These are phyloP conservation scores for Pedetes capensis DNA, from an alignment of 2,113 vertebrate species.

Conservation along the genomic window DNA sequence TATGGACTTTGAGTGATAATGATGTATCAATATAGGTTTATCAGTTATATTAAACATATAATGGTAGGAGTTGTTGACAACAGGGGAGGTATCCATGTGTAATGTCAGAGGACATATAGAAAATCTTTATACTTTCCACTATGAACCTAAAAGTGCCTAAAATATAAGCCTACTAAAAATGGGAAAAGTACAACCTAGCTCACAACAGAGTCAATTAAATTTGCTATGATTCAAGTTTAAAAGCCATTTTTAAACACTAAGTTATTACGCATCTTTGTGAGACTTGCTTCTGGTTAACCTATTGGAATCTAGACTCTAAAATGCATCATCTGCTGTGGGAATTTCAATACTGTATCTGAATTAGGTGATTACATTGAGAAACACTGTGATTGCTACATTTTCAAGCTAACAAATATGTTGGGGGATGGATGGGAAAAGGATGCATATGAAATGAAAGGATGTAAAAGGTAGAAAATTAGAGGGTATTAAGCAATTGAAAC, in stretches of 20 bases:
- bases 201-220: constrained; percentile 17
- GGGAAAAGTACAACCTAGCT: not conserved
- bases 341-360: constrained; percentile 34
- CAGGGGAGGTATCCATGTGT: no score
- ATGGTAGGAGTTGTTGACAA: not conserved
- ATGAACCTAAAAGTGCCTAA: not conserved
- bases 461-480: constrained; percentile 64
- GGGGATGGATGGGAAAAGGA: not conserved
- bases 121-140: not conserved
- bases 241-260: constrained; percentile 4
- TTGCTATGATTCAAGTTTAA: constrained; percentile 15
- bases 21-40: not conserved
- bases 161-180: not conserved
- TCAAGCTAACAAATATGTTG: constrained; percentile 44
- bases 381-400: constrained; percentile 44
- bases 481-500: constrained; percentile 58
- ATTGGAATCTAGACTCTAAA: not conserved
- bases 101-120: no score
- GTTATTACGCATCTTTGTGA: not conserved
- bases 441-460: constrained; percentile 45
- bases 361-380: constrained; percentile 27
- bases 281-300: constrained; percentile 41
- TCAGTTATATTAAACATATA: not conserved
- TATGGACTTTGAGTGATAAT: not conserved
- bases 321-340: not conserved